These are phyloP conservation scores for Drosophila arizonae DNA, from an alignment of 1,140 invertebrate genomes.

Conservation along the genomic window DNA sequence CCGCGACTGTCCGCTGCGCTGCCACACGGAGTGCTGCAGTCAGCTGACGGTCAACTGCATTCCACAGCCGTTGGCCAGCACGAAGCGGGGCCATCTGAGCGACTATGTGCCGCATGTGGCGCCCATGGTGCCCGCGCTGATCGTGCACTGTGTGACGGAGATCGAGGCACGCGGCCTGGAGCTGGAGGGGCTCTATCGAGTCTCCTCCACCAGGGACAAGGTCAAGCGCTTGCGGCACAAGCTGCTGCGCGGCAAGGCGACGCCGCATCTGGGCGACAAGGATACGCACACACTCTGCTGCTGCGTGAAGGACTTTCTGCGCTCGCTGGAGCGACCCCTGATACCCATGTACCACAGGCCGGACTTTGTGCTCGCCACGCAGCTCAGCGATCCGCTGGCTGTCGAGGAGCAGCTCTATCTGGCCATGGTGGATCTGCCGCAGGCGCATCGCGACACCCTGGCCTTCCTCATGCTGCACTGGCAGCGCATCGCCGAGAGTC, in stretches of 20 bases:
- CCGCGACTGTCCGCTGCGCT: slow-evolving; percentile 88
- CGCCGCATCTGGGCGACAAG: slow-evolving; percentile 87
- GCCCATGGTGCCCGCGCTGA: slow-evolving; percentile 96
- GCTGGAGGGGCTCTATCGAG: slow-evolving; percentile 95
- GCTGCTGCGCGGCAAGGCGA: slow-evolving; percentile 89
- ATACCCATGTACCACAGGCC: slow-evolving; percentile 88
- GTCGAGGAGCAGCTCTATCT: slow-evolving; percentile 85
- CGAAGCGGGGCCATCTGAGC: slow-evolving; percentile 87
- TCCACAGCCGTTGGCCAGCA: slow-evolving; percentile 80
- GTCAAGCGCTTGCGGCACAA: slow-evolving; percentile 92
- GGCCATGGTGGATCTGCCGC: slow-evolving; percentile 89
- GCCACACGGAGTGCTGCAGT: slow-evolving; percentile 90
- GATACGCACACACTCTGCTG: slow-evolving; percentile 93
- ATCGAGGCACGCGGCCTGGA: slow-evolving; percentile 92
- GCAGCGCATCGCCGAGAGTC: slow-evolving; percentile 86
- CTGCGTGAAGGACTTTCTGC: slow-evolving; percentile 93
- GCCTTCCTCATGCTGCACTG: slow-evolving; percentile 93
- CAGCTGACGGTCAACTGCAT: slow-evolving; percentile 90
- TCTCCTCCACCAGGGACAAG: slow-evolving; percentile 92
- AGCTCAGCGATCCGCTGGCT: slow-evolving; percentile 80
- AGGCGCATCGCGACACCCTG: slow-evolving; percentile 93
- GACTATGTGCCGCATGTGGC: slow-evolving; percentile 91
- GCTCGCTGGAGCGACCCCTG: slow-evolving; percentile 90
- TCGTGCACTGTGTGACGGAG: slow-evolving; percentile 97
- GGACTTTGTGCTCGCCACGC: slow-evolving; percentile 88